Evolutionary conservation across 2,113 vertebrate genomes (phyloP), one percentile per base, ranked within the genome.

Genomic region (Terrapene triunguis): DNA sequence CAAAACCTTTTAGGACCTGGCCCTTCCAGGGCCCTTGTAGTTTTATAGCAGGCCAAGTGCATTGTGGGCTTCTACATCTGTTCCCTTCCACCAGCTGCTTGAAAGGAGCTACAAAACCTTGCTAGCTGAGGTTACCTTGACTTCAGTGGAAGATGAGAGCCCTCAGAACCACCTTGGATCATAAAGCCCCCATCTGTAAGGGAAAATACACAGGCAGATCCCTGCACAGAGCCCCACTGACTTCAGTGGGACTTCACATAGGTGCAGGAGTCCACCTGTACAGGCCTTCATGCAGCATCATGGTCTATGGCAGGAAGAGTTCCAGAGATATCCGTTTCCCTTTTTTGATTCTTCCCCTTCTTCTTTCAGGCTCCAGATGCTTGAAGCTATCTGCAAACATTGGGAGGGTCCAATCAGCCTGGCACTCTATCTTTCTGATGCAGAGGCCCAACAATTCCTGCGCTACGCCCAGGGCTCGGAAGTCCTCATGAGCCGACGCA

Each of bases 301-400:
- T 16, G 65, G 11, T 29, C 91, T 89, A 48, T 53, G 62, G 35
- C 21, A 84, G 88, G 89, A 76, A 84, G 47, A 74, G 25, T 72
- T 21, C 21, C 10, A 69, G 57, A 19, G 14, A 8, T 65, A 51
- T 3, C 24, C 83, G 14, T 24, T 13, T 74, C 29, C 44, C 44
- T 65, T 65, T 76, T 91, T 94, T 97, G 81, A 96, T 65, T 93
- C 62, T 96, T 48, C 35, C 87, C 44, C 59, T 90, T 98, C 54
- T 89, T 84, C 85, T 95, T 85, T 8, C 96, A 99, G 99, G 97
- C 99, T 99, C 95, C 99, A 99, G 98, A 99, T 99, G 99, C 98
- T 99, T 85, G 99, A 99, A 98, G 99, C 99, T 96, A 99, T 99
- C 98, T 99, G 99, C 97, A 99, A 99, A 92, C 99, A 99, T 98